Base-by-base conservation (phyloP, 1,140 invertebrate genomes). In the Drosophila parabipectinata region DNA sequence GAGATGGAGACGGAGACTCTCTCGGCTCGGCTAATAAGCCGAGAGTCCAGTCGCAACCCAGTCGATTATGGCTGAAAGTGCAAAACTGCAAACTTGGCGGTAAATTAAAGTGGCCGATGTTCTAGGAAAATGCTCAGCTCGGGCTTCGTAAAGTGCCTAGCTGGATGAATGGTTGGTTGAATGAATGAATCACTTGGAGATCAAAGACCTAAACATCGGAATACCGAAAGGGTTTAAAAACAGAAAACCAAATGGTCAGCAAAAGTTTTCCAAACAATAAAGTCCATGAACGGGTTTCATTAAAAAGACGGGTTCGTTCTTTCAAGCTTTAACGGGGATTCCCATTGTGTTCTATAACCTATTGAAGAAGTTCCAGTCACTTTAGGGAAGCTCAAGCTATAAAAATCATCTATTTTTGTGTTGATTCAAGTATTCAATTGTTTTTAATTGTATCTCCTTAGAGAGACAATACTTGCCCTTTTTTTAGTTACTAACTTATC, bases 1-100 rank as follows among this genome's bases (percentile, higher is more conserved):
- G 62, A 76, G 72, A 55, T 28, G 26, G 26, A 4, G 26, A 7
- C 5, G 26, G 26, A 28, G 26, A 28, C 69, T 53, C 71, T 74
- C 63, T 83, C 60, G 59, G 59, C 68, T 81, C 68, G 44, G 62
- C 58, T 82, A 58, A 79, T 83, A 76, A 64, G 55, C 63, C 48
- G 55, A 56, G 55, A 57, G 66, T 69, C 66, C 66, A 52, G 69
- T 63, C 44, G 32, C 63, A 26, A 28, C 32, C 26, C 28, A 47
- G 59, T 53, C 64, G 48, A 66, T 68, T 69, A 57, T 55, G 50
- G 58, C 39, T 47, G 34, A 7, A 73, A 55, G 58, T 73, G 51
- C 45, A 75, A 66, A 75, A 72, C 55, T 72, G 68, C 67, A 60
- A 45, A 34, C 45, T 59, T 34, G 67, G 68, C 68, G 67, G 34